phyloP scores from a whole-genome alignment of 2,113 vertebrate genomes.

The Pluvialis apricaria region DNA sequence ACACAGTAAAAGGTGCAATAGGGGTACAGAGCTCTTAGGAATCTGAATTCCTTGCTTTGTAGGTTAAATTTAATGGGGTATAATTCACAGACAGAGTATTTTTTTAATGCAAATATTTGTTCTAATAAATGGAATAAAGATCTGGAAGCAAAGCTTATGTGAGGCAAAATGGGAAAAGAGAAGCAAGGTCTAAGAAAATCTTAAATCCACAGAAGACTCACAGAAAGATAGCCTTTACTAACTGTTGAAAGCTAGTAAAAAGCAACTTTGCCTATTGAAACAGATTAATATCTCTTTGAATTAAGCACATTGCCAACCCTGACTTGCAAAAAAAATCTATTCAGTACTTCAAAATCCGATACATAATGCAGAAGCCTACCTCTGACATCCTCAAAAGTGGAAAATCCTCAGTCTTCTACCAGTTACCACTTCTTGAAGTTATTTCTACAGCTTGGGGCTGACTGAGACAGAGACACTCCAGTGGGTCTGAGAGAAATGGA shows the following conservation, averaged over 20 bases:
- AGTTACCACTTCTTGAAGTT: background rate
- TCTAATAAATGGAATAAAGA: background rate
- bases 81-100: background rate
- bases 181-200: background rate
- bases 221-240: background rate
- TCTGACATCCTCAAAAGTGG: background rate
- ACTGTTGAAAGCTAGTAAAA: background rate
- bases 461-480: accelerated
- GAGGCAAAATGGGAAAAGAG: background rate
- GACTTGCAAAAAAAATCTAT: background rate
- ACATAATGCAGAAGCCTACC: background rate
- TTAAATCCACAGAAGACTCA: background rate
- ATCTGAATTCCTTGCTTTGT: background rate
- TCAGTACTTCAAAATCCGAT: background rate
- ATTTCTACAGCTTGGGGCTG: background rate
- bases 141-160: background rate
- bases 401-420: background rate
- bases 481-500: background rate
- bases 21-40: background rate
- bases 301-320: background rate
- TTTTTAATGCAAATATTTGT: background rate
- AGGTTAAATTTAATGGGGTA: background rate
- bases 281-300: background rate
- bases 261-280: background rate
- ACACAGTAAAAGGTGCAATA: background rate